Percentiles rank a stretch among this genome's conserved stretches.
Conservation (phyloP, 2,888 invertebrate species). For the Drosophila monieri region DNA sequence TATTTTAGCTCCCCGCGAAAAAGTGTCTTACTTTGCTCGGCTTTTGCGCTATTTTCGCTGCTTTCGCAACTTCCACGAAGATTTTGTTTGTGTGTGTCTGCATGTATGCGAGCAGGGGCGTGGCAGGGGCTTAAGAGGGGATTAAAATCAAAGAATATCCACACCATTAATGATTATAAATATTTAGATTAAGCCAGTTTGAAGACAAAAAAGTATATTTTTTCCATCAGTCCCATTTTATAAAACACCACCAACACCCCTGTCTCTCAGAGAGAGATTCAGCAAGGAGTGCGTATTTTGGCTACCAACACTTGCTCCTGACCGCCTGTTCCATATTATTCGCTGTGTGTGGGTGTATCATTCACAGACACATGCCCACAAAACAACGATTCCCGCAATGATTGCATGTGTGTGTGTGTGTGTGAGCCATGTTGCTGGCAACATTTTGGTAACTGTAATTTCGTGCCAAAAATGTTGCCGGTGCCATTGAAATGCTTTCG, state of each 20-base stretch:
- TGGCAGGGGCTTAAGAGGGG: neutral
- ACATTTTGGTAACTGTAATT: constrained; percentile 41
- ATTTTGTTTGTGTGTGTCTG: constrained; percentile 33
- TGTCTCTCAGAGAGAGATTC: constrained; percentile 9
- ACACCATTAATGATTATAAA: too few relatives aligned
- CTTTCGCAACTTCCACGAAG: constrained; percentile 46
- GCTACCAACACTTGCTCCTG: constrained; percentile 52
- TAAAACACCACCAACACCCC: neutral
- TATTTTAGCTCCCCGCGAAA: constrained; percentile 35
- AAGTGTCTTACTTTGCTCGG: constrained; percentile 43
- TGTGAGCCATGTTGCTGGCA: constrained; percentile 32
- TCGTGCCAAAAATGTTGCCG: constrained; percentile 37
- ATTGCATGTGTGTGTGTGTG: constrained; percentile 1
- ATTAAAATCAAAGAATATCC: too few relatives aligned
- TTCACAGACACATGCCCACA: constrained; percentile 43
- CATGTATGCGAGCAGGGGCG: constrained; percentile 31
- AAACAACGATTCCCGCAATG: neutral
- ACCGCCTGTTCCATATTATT: constrained; percentile 68
- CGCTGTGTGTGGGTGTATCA: constrained; percentile 75
- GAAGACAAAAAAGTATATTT: neutral
- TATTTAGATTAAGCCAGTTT: too few relatives aligned
- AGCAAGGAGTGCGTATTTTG: constrained; percentile 29
- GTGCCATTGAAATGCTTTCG: constrained; percentile 18
- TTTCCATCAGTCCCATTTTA: neutral
- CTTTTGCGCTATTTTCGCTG: constrained; percentile 36